Percentiles rank a stretch among this genome's conserved stretches.
Evolutionary conservation across 2,888 invertebrate genomes (phyloP).

Genomic region (Capitulum mitella): DNA sequence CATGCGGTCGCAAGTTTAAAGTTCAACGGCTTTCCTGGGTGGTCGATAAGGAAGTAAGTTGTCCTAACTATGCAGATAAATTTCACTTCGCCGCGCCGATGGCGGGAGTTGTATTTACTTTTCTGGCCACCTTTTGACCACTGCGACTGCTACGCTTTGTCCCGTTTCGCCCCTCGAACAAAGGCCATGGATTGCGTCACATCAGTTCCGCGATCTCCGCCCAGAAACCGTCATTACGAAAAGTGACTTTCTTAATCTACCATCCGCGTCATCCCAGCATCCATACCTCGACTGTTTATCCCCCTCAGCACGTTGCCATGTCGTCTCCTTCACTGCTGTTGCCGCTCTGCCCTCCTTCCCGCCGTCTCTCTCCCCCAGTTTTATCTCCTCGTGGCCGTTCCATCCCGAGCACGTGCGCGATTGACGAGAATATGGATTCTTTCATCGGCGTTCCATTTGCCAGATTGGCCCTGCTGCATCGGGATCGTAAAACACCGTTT

Average conservation of each 20-base stretch:
- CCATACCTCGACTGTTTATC: too few species aligned
- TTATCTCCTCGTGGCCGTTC: background rate
- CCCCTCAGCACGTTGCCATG: background rate
- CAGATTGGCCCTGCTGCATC: background rate
- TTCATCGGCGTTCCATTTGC: conserved; percentile 14
- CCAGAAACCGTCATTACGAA: too few species aligned
- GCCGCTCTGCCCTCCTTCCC: background rate
- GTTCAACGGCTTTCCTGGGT: background rate
- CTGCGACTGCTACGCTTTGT: background rate
- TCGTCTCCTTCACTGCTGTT: background rate
- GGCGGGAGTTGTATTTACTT: background rate
- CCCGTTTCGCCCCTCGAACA: too few species aligned
- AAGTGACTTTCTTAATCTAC: too few species aligned
- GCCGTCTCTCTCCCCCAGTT: background rate
- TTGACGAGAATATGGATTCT: conserved; percentile 16
- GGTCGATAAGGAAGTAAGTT: background rate
- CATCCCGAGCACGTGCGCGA: background rate
- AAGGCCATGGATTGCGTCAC: too few species aligned
- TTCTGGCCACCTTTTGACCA: background rate
- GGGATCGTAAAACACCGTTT: conserved; percentile 17
- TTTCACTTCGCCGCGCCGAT: background rate
- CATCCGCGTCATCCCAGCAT: too few species aligned
- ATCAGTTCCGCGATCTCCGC: too few species aligned
- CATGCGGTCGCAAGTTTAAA: background rate
- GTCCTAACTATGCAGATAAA: background rate